Conservation (phyloP, 2,113 vertebrate species). For the Sander lucioperca region DNA sequence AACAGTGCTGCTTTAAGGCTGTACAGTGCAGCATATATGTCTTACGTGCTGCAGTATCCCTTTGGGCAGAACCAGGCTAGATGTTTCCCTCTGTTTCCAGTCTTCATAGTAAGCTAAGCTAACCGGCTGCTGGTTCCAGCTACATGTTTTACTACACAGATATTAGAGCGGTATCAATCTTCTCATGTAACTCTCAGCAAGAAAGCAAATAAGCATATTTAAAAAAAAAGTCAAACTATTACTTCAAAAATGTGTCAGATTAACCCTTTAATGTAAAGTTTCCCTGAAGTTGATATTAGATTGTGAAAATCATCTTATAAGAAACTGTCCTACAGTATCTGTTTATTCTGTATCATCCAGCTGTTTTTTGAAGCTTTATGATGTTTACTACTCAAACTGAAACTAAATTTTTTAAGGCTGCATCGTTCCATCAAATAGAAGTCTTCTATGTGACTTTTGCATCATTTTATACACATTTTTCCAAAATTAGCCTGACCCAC, state of each 20-base stretch:
- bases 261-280: not conserved
- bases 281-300: not conserved
- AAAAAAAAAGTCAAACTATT: not conserved
- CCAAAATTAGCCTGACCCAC: no score
- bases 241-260: not conserved
- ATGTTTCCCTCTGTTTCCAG: not conserved
- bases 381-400: no score
- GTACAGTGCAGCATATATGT: no score
- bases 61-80: not conserved
- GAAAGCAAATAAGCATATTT: not conserved
- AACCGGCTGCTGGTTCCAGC: not conserved
- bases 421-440: no score
- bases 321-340: not conserved
- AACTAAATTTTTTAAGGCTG: no score
- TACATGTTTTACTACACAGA: not conserved
- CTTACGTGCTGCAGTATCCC: no score
- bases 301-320: not conserved
- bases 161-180: not conserved
- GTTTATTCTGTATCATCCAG: not conserved
- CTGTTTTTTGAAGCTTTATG: no score
- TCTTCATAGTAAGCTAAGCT: slow-evolving; percentile 3
- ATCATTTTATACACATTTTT: no score
- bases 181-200: not conserved
- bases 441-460: no score
- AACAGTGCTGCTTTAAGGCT: no score